Evolutionary conservation across 2,888 invertebrate genomes (phyloP), one percentile per base, ranked within the genome.

Genomic region (Volucella zonaria): DNA sequence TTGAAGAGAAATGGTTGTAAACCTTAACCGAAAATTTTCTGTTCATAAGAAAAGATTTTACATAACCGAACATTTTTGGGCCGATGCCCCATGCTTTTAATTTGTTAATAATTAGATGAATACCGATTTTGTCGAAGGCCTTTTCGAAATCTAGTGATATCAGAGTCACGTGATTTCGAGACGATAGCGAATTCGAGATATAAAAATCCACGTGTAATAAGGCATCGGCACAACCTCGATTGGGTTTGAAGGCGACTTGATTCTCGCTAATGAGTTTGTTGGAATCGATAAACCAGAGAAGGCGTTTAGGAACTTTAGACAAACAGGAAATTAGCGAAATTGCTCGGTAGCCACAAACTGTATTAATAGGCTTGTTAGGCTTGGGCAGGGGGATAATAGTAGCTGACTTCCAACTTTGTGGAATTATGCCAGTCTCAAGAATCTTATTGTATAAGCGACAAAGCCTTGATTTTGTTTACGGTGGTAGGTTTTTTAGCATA

Each of bases 181-280:
- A 56, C 8, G 40, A 61, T 31, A 71, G n/a, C 6, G 68, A 31
- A 2, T 23, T 67, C 31, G 56, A 8, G 38, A 77, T 61, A 14
- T 56, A 70, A 15, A 56, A 74, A 51, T 73, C 73, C 9, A 82
- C 31, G 12, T 73, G 71, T 1, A 76, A n/a, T 12, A 61, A 62
- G 2, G 62, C 74, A 9, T 74, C 80, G 6, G 59, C 45, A 8
- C 64, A 75, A 23, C 66, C 79, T 38, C 71, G 59, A 18, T 83
- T 61, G 11, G 62, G 18, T 47, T 74, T 78, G 38, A 79, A 82
- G 11, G 73, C 82, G 0, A 62, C 61, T 59, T 77, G 76, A 43
- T 66, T 77, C 9, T 45, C 31, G 11, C 23, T 10, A 15, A 66
- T 31, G 8, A 47, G 23, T 14, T 74, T 74, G 18, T 80, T 74